These are phyloP conservation scores for Hyperoplus immaculatus DNA, from an alignment of 2,797 vertebrate species.

Conservation along the genomic window DNA sequence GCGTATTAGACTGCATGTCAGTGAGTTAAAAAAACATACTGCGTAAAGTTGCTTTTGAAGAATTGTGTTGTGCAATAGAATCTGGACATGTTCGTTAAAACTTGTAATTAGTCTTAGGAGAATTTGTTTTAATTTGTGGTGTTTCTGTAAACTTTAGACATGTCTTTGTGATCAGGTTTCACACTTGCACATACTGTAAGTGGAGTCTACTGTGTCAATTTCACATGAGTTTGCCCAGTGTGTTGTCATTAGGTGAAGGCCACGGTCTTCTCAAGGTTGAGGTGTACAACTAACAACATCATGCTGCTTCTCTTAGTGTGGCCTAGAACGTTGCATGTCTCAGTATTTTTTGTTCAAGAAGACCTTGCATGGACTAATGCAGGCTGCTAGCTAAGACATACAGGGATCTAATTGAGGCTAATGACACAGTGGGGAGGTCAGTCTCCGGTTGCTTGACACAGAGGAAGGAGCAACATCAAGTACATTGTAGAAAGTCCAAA, in stretches of 20 bases:
- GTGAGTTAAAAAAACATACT: slow-evolving; percentile 10
- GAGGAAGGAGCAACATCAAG: slow-evolving; percentile 9
- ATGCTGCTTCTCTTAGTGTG: slow-evolving; percentile 21
- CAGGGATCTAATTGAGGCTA: slow-evolving; percentile 31
- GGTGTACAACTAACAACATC: slow-evolving; percentile 31
- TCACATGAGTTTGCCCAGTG: slow-evolving; percentile 32
- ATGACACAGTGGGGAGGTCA: slow-evolving; percentile 16
- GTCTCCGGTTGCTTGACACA: slow-evolving; percentile 37
- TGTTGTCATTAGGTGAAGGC: slow-evolving; percentile 43
- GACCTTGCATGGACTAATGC: not conserved
- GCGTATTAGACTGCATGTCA: slow-evolving; percentile 6
- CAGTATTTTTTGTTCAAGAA: not conserved
- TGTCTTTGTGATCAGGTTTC: not conserved
- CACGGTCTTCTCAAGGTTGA: slow-evolving; percentile 33
- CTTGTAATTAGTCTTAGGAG: not conserved
- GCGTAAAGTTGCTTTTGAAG: not conserved
- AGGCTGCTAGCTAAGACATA: slow-evolving; percentile 25
- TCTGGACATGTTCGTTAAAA: not conserved
- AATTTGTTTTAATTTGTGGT: not conserved
- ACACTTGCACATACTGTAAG: not conserved
- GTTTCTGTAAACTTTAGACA: not conserved
- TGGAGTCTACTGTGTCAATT: slow-evolving; percentile 4
- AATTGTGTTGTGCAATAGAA: not conserved
- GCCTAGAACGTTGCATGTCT: not conserved
- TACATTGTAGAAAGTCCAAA: slow-evolving; percentile 36